Evolutionary conservation across 1,140 invertebrate species (phyloP).

Genomic region (Trachelipus rathkii): DNA sequence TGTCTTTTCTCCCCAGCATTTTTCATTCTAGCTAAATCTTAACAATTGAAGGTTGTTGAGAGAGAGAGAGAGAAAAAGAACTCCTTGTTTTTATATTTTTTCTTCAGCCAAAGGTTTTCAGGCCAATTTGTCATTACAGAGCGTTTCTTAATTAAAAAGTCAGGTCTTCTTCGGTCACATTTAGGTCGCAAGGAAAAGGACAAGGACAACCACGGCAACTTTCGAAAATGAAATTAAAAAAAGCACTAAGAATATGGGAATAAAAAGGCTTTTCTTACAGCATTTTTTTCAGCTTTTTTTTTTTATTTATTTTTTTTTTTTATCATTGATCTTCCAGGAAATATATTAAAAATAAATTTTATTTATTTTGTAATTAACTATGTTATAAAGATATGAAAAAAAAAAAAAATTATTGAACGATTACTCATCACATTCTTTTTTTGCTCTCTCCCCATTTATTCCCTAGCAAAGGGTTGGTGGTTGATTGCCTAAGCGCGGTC

Average conservation of each 20-base stretch:
- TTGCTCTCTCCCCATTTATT: constrained; percentile 44
- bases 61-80: too few species aligned
- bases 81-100: too few species aligned
- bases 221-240: not conserved
- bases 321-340: not conserved
- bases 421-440: constrained; percentile 43
- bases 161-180: not conserved
- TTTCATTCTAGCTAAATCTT: too few species aligned
- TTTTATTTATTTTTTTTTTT: not conserved
- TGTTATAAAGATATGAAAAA: too few species aligned
- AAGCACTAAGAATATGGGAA: too few species aligned
- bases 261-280: not conserved
- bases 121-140: too few species aligned
- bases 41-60: too few species aligned
- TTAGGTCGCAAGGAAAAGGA: not conserved
- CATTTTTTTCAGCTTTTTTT: constrained; percentile 2
- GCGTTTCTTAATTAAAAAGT: too few species aligned
- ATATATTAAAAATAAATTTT: not conserved
- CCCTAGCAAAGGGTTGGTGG: constrained; percentile 45
- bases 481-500: constrained; percentile 43
- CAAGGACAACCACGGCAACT: not conserved
- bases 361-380: too few species aligned
- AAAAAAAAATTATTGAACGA: not conserved
- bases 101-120: too few species aligned
- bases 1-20: too few species aligned